phyloP scores from a whole-genome alignment of 1,140 invertebrate species.

The Phymorhynchus buccinoides region DNA sequence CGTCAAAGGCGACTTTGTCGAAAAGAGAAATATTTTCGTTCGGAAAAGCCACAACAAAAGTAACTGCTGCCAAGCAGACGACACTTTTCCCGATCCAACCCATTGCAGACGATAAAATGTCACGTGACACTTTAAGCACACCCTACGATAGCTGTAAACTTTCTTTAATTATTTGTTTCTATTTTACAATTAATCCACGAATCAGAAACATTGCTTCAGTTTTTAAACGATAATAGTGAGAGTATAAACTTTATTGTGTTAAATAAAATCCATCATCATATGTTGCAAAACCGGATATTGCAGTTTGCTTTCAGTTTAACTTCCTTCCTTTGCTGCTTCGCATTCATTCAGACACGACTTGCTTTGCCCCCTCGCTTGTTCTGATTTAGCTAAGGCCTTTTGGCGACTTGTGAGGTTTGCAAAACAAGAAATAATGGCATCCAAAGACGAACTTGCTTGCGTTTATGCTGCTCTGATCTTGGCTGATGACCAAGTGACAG shows the following conservation, averaged over 20 bases:
- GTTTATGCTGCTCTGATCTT: slow-evolving; percentile 97
- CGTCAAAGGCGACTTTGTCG: slow-evolving; percentile 82
- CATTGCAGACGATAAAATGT: slow-evolving; percentile 28
- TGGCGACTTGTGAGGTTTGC: slow-evolving; percentile 70
- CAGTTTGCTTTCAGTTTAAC: slow-evolving; percentile 26
- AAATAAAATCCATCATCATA: neutral
- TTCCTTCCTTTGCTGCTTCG: slow-evolving; percentile 28
- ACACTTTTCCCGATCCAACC: slow-evolving; percentile 23
- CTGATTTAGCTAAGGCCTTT: slow-evolving; percentile 72
- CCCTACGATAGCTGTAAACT: slow-evolving; percentile 31
- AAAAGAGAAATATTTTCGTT: slow-evolving; percentile 47
- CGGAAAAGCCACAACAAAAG: slow-evolving; percentile 10
- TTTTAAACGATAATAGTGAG: too few species aligned
- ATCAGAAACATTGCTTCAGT: neutral
- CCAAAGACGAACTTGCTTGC: slow-evolving; percentile 95
- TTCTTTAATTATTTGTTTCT: too few species aligned
- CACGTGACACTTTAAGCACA: slow-evolving; percentile 19
- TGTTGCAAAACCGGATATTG: slow-evolving; percentile 36
- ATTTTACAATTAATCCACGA: neutral
- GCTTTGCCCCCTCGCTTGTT: slow-evolving; percentile 31
- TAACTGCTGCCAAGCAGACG: slow-evolving; percentile 22
- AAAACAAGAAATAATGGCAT: slow-evolving; percentile 81
- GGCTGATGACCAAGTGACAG: slow-evolving; percentile 96
- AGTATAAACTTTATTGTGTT: too few species aligned
- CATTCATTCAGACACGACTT: slow-evolving; percentile 72